A percentile compares a stretch with the other conserved stretches of the same genome.
Evolutionary conservation across 2,797 vertebrate species (phyloP).

Genomic region (Euthynnus affinis): DNA sequence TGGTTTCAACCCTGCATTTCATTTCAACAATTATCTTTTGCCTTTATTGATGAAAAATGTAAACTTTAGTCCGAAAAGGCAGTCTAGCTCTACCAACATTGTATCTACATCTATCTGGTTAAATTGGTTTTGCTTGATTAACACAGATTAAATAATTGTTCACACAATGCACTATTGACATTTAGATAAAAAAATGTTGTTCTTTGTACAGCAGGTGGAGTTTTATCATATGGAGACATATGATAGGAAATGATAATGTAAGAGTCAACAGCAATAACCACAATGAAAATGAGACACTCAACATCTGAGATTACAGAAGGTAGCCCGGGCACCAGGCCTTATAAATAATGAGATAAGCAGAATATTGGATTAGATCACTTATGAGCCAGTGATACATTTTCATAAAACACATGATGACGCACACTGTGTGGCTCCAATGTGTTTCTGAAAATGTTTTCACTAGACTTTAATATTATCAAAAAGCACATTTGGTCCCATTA

Average conservation of each 20-base stretch:
- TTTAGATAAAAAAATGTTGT: conserved; percentile 16
- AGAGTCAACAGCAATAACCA: conserved; percentile 45
- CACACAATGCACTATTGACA: conserved; percentile 14
- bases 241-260: conserved; percentile 12
- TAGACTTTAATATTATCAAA: neutral
- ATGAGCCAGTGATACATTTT: conserved; percentile 9
- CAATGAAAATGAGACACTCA: conserved; percentile 17
- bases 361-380: conserved; percentile 44
- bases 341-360: conserved; percentile 30
- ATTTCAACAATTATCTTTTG: neutral
- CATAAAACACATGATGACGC: conserved; percentile 37
- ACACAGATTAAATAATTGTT: conserved; percentile 2
- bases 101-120: neutral
- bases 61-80: neutral
- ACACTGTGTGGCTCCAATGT: neutral
- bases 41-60: neutral
- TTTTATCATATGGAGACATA: conserved; percentile 33
- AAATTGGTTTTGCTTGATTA: neutral
- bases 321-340: neutral
- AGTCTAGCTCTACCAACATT: neutral
- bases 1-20: neutral
- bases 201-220: conserved; percentile 18
- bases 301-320: conserved; percentile 2
- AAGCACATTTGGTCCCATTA: neutral
- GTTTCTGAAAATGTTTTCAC: neutral